These are phyloP conservation scores for Platysternon megacephalum DNA, from an alignment of 2,113 vertebrate genomes.

Conservation along the genomic window DNA sequence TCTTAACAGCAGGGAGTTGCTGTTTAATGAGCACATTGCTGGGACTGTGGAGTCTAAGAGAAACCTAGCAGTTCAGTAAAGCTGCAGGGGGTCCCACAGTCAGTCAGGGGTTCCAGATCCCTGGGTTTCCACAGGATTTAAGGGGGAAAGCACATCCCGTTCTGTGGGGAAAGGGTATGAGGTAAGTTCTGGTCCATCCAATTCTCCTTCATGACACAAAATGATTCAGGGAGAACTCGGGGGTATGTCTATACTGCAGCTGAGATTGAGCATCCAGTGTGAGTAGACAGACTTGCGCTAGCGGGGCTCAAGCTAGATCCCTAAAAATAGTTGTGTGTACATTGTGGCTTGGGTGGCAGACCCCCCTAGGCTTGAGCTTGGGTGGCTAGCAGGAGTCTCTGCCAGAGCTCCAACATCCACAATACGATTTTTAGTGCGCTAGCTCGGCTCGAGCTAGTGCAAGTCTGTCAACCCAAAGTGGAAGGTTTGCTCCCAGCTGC, in stretches of 20 bases:
- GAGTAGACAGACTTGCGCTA: not conserved
- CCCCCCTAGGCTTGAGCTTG: not conserved
- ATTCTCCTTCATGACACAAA: accelerated
- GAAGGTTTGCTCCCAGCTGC: not conserved
- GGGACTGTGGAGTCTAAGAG: not conserved
- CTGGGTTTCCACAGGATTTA: accelerated
- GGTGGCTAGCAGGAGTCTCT: not conserved
- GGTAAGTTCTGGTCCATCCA: not conserved
- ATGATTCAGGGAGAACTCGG: accelerated
- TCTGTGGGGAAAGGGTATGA: not conserved
- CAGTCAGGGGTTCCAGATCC: not conserved
- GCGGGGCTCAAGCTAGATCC: not conserved
- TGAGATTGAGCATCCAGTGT: not conserved
- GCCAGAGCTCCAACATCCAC: not conserved
- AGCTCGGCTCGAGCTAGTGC: not conserved
- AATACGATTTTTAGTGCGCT: not conserved
- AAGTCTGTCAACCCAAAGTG: not conserved
- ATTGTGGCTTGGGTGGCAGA: not conserved
- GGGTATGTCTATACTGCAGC: not conserved
- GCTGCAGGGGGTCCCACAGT: not conserved
- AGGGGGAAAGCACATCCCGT: not conserved
- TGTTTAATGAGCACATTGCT: not conserved
- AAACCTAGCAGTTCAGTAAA: not conserved
- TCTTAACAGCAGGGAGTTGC: not conserved
- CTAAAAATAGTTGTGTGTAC: not conserved